These are phyloP conservation scores for Peromyscus attwateri DNA, from an alignment of 2,797 vertebrate genomes.

Conservation along the genomic window DNA sequence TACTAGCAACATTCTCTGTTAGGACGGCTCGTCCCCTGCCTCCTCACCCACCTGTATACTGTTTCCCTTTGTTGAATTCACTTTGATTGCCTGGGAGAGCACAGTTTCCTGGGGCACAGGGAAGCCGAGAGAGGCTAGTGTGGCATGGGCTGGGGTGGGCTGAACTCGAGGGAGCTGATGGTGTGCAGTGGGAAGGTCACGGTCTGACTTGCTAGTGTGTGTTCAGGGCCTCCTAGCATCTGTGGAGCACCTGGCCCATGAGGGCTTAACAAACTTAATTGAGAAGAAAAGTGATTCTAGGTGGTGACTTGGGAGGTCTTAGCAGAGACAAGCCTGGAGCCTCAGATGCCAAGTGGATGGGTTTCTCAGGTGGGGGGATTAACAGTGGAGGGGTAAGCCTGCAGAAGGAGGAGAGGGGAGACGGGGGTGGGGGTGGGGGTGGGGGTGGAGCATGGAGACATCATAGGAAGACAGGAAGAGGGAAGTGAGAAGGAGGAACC, in stretches of 20 bases:
- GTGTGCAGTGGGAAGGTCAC: background rate
- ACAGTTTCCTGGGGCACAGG: background rate
- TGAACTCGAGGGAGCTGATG: background rate
- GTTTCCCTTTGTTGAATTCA: background rate
- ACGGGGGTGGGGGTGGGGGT: too few species aligned
- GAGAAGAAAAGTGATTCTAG: background rate
- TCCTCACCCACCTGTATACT: background rate
- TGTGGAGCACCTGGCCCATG: too few species aligned
- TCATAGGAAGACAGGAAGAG: background rate
- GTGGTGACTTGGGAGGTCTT: background rate
- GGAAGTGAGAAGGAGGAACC: background rate
- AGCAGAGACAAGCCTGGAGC: background rate
- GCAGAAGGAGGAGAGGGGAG: background rate
- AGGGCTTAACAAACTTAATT: background rate
- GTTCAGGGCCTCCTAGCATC: background rate
- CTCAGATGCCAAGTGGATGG: background rate
- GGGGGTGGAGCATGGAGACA: background rate
- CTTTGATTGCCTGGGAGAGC: background rate
- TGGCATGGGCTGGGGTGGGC: background rate
- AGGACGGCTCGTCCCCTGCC: background rate
- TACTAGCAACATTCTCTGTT: background rate
- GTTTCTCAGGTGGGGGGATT: background rate
- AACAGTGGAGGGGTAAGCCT: background rate
- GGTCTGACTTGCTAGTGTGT: background rate
- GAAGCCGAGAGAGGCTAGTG: background rate